A percentile compares a stretch with the other conserved stretches of the same genome.
phyloP scores from a whole-genome alignment of 2,113 vertebrate species.

The Cettia cetti region DNA sequence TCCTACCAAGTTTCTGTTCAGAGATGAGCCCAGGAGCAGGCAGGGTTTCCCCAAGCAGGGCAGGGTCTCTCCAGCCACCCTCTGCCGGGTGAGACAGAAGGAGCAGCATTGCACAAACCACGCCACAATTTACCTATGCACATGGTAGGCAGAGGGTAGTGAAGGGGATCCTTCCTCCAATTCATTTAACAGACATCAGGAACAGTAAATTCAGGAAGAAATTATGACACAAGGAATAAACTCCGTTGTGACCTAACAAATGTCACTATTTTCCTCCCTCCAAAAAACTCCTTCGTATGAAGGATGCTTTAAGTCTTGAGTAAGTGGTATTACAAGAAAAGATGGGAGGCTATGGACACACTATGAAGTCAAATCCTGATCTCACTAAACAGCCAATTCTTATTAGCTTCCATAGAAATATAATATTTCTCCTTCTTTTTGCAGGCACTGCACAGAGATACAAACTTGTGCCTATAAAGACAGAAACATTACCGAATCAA shows the following conservation, averaged over 20 bases:
- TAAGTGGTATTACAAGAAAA: background rate
- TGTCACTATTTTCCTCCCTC: background rate
- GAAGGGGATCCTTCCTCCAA: background rate
- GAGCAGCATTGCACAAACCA: background rate
- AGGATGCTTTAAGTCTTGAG: background rate
- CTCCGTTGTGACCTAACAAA: background rate
- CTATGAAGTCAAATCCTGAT: background rate
- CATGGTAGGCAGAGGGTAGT: rapidly evolving
- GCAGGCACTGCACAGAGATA: background rate
- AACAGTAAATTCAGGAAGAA: background rate
- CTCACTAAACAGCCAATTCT: background rate
- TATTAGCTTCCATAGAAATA: background rate
- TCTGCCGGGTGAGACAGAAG: background rate
- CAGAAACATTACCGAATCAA: background rate
- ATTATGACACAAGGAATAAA: background rate
- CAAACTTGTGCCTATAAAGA: background rate
- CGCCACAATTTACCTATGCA: background rate
- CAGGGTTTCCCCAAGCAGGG: background rate
- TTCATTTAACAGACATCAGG: background rate
- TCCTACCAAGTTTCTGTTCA: background rate
- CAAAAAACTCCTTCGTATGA: background rate
- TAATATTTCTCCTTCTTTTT: background rate
- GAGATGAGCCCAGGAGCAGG: background rate
- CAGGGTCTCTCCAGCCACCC: background rate
- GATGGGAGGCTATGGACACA: background rate